Base-by-base conservation (phyloP, 1,140 invertebrate genomes). In the Heterodera carotae region DNA sequence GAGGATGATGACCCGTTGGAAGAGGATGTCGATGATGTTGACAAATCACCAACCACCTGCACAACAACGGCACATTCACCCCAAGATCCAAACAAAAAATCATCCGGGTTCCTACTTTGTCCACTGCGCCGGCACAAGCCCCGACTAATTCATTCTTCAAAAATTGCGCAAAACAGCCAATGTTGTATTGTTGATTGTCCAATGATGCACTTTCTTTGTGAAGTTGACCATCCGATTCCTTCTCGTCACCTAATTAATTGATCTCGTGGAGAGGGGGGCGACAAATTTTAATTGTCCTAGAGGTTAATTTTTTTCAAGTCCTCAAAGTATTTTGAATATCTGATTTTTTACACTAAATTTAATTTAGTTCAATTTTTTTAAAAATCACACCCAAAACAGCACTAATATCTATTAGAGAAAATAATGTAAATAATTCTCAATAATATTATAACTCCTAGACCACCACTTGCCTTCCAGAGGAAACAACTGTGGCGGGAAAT, bases 81-180 rank as follows among this genome's bases (percentile, higher is more conserved):
- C n/a, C n/a, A 33, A 18, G 74, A 33, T 39, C 15, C 29, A 25
- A 70, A 25, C 12, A 48, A 68, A 43, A 64, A 43, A 36, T 15
- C 22, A 76, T 25, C 36, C 18, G 56, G 18, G 34, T 18, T n/a
- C 25, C 48, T 36, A 69, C 43, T 27, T 68, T 67, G 34, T 79
- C 67, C 68, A 79, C 53, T 25, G 27, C 39, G 25, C 53, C 53
- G 66, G 77, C 59, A 48, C n/a, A 79, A 6, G 53, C 48, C 29
- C 77, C 75, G n/a, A 33, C 62, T 22, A 76, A 69, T 15, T 76
- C 75, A 31, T 69, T 71, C 22, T 69, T 78, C 36, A 76, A 70
- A 48, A 36, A 69, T 56, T 72, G 60, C 22, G 60, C 64, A 43
- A 66, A 60, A 64, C 69, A 70, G 43, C 64, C 34, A 56, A 69